These are phyloP conservation scores for Stenchaetothrips biformis DNA, from an alignment of 2,888 invertebrate species.

Conservation along the genomic window DNA sequence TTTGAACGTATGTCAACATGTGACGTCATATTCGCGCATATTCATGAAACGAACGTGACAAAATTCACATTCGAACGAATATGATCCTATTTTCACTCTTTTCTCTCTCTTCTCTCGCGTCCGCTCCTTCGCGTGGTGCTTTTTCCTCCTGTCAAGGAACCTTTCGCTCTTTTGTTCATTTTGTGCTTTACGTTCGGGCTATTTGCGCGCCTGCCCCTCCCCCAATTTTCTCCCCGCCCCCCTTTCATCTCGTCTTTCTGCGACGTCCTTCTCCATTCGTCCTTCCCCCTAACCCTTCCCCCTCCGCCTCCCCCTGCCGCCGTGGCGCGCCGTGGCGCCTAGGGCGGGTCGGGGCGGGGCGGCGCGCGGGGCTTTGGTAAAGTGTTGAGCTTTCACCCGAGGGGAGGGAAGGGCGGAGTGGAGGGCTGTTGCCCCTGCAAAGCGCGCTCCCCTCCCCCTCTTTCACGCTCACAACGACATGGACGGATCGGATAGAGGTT, in stretches of 20 bases:
- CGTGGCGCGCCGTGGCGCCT: background rate
- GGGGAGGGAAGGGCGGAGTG: background rate
- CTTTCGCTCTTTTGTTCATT: background rate
- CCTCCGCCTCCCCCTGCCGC: background rate
- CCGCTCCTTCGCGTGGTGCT: no score
- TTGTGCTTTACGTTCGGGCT: background rate
- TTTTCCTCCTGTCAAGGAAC: no score
- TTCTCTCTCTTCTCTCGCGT: background rate
- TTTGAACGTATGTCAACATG: no score
- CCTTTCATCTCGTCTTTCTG: background rate
- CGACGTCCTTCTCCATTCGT: background rate
- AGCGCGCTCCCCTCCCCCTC: background rate
- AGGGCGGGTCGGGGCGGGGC: background rate
- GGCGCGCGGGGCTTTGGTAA: background rate
- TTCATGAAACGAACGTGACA: no score
- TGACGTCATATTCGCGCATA: no score
- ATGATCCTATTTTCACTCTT: no score
- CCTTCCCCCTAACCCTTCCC: background rate
- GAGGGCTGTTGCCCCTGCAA: background rate
- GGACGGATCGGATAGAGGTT: no score
- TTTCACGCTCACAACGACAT: no score
- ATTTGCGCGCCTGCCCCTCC: background rate
- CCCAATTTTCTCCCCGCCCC: background rate
- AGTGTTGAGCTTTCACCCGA: constrained; percentile 24
- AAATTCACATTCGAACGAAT: no score